These are phyloP conservation scores for Leptonema lineaticorne DNA, from an alignment of 1,140 invertebrate species.

Conservation along the genomic window DNA sequence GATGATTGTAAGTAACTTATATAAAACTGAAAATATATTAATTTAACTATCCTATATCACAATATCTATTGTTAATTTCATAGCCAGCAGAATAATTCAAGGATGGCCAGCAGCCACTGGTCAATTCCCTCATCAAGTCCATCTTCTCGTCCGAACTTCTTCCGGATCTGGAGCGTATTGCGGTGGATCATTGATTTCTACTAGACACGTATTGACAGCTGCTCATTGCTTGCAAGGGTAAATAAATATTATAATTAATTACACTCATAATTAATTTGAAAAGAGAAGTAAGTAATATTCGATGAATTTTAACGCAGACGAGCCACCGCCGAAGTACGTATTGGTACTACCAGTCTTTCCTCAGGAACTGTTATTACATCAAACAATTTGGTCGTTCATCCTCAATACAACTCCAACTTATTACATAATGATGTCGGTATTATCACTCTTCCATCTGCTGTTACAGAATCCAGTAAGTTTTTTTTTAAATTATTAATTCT, in stretches of 20 bases:
- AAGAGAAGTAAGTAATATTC: neutral
- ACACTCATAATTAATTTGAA: neutral
- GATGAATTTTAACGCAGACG: constrained; percentile 1
- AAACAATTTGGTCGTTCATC: constrained; percentile 1
- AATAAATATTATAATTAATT: neutral
- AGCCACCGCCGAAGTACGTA: neutral
- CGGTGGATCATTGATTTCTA: constrained; percentile 53
- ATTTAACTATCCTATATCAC: neutral
- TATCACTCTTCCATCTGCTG: constrained; percentile 1
- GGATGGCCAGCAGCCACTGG: constrained; percentile 43
- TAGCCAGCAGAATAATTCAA: constrained; percentile 44
- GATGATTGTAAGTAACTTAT: neutral
- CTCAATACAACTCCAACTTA: constrained; percentile 20
- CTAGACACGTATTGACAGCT: constrained; percentile 53
- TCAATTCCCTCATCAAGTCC: constrained; percentile 51
- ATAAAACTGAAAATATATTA: neutral
- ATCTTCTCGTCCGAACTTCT: constrained; percentile 41
- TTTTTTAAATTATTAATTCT: neutral
- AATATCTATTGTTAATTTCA: neutral
- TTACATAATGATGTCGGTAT: constrained; percentile 36
- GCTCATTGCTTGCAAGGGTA: constrained; percentile 52
- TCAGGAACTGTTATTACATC: constrained; percentile 10
- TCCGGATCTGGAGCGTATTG: constrained; percentile 41
- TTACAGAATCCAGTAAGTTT: neutral
- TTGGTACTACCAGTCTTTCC: constrained; percentile 14